phyloP scores from a whole-genome alignment of 1,140 invertebrate genomes.

The Oryzaephilus surinamensis region DNA sequence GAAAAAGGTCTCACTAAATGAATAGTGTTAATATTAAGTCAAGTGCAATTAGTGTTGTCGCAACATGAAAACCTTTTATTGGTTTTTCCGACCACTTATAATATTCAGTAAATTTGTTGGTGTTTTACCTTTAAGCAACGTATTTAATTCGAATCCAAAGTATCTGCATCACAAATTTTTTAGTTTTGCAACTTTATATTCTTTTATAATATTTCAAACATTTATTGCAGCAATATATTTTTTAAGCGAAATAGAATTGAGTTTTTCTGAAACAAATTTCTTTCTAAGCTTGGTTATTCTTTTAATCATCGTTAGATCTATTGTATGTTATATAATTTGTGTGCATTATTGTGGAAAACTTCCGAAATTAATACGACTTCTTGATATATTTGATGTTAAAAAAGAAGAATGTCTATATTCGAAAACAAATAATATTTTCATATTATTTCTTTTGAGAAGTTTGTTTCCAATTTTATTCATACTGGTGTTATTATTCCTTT shows the following conservation, averaged over 20 bases:
- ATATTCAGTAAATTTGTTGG: slow-evolving; percentile 12
- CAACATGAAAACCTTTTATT: slow-evolving; percentile 9
- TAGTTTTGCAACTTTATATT: slow-evolving; percentile 11
- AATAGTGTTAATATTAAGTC: too few species aligned
- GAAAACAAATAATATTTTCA: not conserved
- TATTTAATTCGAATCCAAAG: slow-evolving; percentile 3
- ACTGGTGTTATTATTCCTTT: not conserved
- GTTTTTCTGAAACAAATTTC: slow-evolving; percentile 1
- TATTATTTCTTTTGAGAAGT: not conserved
- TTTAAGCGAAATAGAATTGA: too few species aligned
- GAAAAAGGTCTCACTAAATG: too few species aligned
- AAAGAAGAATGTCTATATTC: slow-evolving; percentile 4
- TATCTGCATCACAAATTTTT: slow-evolving; percentile 3
- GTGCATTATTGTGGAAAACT: slow-evolving; percentile 1
- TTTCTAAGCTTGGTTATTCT: slow-evolving; percentile 4
- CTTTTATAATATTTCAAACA: not conserved
- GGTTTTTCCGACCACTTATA: slow-evolving; percentile 11
- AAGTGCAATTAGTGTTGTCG: too few species aligned
- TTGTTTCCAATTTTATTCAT: slow-evolving; percentile 3
- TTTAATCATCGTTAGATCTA: slow-evolving; percentile 4
- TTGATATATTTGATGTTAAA: slow-evolving; percentile 12
- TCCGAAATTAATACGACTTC: slow-evolving; percentile 10
- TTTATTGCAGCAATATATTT: not conserved
- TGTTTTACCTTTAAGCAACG: slow-evolving; percentile 15
- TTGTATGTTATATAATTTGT: slow-evolving; percentile 7